Evolutionary conservation across 2,113 vertebrate species (phyloP).

Genomic region (Heterotilapia buettikoferi): DNA sequence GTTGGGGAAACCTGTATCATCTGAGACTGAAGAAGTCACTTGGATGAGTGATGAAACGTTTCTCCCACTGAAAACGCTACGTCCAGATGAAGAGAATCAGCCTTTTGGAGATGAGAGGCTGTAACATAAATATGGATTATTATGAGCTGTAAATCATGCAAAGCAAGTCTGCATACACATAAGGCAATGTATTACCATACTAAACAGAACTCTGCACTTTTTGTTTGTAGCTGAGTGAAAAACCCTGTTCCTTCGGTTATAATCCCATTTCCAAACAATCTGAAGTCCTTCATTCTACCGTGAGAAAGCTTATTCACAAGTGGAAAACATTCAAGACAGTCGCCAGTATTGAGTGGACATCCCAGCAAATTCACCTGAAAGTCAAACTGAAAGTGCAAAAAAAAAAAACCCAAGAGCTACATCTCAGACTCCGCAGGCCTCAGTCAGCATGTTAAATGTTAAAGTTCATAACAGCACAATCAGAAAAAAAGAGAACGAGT

Average conservation of each 20-base stretch:
- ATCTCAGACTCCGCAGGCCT: neutral
- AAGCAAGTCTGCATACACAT: neutral
- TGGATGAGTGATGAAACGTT: too few species aligned
- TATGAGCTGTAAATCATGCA: neutral
- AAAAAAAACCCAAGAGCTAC: accelerated
- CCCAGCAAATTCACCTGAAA: neutral
- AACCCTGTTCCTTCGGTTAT: neutral
- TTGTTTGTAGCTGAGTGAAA: neutral
- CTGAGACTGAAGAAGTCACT: too few species aligned
- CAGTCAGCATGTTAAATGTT: neutral
- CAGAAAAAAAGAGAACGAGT: neutral
- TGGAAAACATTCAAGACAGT: neutral
- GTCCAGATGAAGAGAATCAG: too few species aligned
- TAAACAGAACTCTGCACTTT: neutral
- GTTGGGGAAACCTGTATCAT: neutral
- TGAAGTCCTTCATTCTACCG: neutral
- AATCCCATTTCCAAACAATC: neutral
- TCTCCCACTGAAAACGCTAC: too few species aligned
- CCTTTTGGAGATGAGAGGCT: neutral
- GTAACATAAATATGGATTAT: neutral
- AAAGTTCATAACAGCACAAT: neutral
- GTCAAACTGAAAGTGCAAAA: neutral
- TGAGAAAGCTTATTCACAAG: neutral
- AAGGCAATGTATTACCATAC: neutral
- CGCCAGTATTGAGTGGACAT: neutral